Conservation (phyloP, 2,797 vertebrate species). For the Centropyge bicolor region DNA sequence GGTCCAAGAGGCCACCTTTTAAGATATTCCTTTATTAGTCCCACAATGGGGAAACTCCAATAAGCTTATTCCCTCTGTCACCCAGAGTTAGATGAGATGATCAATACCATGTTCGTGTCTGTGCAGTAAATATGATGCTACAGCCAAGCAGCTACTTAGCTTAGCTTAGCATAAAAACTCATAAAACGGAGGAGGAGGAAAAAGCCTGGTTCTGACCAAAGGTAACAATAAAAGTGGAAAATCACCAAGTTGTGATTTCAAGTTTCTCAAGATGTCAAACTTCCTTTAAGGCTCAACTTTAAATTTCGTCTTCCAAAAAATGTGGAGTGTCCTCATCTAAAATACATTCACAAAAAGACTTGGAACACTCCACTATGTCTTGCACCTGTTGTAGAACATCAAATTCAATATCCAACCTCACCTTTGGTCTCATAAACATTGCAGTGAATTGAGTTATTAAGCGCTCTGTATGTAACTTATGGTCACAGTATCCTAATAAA, state of each 20-base stretch:
- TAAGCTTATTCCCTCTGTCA: background rate
- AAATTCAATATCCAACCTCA: background rate
- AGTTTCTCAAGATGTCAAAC: background rate
- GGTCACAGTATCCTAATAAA: background rate
- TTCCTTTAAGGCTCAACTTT: background rate
- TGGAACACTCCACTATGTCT: background rate
- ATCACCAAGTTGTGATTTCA: background rate
- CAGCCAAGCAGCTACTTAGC: background rate
- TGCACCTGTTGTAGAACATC: conserved; percentile 10
- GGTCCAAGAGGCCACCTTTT: background rate
- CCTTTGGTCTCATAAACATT: background rate
- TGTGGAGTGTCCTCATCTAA: background rate
- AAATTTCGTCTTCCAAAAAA: background rate
- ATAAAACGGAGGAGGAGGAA: background rate
- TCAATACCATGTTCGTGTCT: background rate
- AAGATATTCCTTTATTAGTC: no score
- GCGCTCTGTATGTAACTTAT: background rate
- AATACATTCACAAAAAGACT: background rate
- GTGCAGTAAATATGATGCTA: background rate
- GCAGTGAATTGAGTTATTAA: background rate
- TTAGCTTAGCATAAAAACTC: background rate
- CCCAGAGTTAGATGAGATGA: background rate
- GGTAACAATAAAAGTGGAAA: background rate
- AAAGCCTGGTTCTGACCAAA: background rate
- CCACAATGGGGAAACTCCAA: background rate